Base-by-base conservation (phyloP, 2,888 invertebrate species). In the Atherix ibis region DNA sequence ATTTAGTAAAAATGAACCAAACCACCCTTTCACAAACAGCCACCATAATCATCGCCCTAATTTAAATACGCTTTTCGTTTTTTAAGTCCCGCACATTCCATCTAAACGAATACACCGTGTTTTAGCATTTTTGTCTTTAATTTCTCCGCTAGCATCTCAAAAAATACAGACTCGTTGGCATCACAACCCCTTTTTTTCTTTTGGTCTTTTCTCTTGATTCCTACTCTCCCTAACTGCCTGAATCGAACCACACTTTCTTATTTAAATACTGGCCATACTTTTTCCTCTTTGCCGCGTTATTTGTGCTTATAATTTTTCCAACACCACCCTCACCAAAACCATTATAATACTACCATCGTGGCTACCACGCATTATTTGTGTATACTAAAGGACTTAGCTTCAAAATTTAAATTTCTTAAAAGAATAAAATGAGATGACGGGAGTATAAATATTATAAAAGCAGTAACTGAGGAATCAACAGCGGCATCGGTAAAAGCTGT, bases 1-100 rank as follows among this genome's bases (percentile, higher is more conserved):
- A 13, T 28, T 16, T 17, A 25, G 32, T 24, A 24, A 28, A 34
- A 36, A 37, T 35, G 22, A 36, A 22, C 32, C 31, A 26, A 16
- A 25, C 38, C 40, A 39, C 34, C 34, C 32, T 26, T 28, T 33
- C 35, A 29, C 34, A 24, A 34, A 34, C 35, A 30, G 35, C 40
- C 35, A 37, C 40, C 42, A 46, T 45, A 47, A 47, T 47, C 47
- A 47, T 47, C 47, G 45, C 44, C 45, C 46, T 47, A 47, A 47
- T 47, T 47, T 47, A 45, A 47, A 47, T 47, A 47, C 45, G 45
- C 44, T 45, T 40, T 41, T 40, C 46, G 43, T 31, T 38, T 18
- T 34, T 34, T 39, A 27, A 17, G 18, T 18, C 12, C 27, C 24
- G 29, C 25, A 18, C 18, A 19, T 5, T 28, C 28, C 29, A 28